A percentile compares a stretch with the other conserved stretches of the same genome.
These are phyloP conservation scores for Ptilonorhynchus violaceus DNA, from an alignment of 2,113 vertebrate species.

Conservation along the genomic window DNA sequence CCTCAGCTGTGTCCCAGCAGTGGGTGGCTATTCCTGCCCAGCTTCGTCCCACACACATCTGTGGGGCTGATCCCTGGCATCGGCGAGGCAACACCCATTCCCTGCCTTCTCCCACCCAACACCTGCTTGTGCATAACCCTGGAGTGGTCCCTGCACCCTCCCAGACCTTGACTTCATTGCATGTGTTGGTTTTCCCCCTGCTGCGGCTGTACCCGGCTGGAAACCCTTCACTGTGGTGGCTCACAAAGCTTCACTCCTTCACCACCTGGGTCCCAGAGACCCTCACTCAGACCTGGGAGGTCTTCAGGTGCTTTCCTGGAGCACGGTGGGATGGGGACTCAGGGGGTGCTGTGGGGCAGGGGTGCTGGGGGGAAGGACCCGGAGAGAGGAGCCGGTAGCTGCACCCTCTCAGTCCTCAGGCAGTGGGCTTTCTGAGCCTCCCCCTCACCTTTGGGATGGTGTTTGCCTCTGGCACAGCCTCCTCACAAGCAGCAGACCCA, in stretches of 20 bases:
- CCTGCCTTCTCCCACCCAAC: background rate
- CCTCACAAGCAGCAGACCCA: background rate
- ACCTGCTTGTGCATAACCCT: constrained; percentile 46
- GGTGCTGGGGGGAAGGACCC: background rate
- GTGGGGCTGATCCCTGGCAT: background rate
- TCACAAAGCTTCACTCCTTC: background rate
- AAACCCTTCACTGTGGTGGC: background rate
- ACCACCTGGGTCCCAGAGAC: background rate
- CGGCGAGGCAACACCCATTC: rapidly evolving
- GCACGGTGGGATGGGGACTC: rapidly evolving
- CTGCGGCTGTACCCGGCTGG: background rate
- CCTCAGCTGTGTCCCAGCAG: background rate
- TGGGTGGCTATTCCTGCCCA: background rate
- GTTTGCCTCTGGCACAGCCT: background rate
- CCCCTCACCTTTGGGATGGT: background rate
- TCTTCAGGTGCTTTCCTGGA: background rate
- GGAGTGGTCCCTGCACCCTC: rapidly evolving
- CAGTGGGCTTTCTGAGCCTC: background rate
- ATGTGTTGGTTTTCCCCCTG: background rate
- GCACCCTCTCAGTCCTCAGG: background rate
- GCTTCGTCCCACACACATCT: background rate
- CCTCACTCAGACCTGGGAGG: background rate
- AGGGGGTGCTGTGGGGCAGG: background rate
- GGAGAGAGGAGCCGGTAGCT: background rate
- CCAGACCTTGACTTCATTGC: background rate